These are phyloP conservation scores for Monoplex corrugatus DNA, from an alignment of 2,888 invertebrate species.

Conservation along the genomic window DNA sequence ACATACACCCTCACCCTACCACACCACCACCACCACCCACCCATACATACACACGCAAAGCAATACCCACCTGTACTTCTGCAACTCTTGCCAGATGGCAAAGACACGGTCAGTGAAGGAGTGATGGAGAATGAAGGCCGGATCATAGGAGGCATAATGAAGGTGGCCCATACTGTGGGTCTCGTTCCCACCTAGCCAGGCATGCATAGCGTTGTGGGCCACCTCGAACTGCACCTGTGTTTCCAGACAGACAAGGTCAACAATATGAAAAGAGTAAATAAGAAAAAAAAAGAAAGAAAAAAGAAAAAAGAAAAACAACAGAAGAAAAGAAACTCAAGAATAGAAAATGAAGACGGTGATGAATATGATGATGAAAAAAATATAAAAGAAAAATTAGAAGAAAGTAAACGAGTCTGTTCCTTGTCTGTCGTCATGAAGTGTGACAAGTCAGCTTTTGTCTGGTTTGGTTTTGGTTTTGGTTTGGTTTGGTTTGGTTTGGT, in stretches of 20 bases:
- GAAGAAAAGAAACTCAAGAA: slow-evolving; percentile 50
- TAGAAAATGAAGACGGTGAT: too few species aligned
- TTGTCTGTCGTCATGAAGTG: too few species aligned
- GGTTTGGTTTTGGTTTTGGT: too few species aligned
- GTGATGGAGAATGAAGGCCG: slow-evolving; percentile 61
- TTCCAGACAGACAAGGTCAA: background rate
- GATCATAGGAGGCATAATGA: slow-evolving; percentile 62
- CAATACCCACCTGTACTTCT: slow-evolving; percentile 39
- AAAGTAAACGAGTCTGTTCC: too few species aligned
- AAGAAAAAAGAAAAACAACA: background rate
- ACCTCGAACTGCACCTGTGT: slow-evolving; percentile 61
- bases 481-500: too few species aligned
- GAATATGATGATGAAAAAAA: too few species aligned
- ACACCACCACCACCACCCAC: background rate
- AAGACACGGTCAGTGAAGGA: slow-evolving; percentile 62
- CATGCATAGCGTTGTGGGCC: slow-evolving; percentile 61
- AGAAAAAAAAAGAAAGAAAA: background rate
- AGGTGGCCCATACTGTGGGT: slow-evolving; percentile 59
- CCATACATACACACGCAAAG: background rate
- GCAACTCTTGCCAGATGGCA: slow-evolving; percentile 62
- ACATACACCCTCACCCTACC: background rate
- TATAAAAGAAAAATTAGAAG: too few species aligned
- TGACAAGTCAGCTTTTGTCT: too few species aligned
- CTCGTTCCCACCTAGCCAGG: slow-evolving; percentile 59
- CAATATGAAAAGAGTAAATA: background rate